Conservation (phyloP, 2,888 invertebrate species). For the Harpalus rufipes region DNA sequence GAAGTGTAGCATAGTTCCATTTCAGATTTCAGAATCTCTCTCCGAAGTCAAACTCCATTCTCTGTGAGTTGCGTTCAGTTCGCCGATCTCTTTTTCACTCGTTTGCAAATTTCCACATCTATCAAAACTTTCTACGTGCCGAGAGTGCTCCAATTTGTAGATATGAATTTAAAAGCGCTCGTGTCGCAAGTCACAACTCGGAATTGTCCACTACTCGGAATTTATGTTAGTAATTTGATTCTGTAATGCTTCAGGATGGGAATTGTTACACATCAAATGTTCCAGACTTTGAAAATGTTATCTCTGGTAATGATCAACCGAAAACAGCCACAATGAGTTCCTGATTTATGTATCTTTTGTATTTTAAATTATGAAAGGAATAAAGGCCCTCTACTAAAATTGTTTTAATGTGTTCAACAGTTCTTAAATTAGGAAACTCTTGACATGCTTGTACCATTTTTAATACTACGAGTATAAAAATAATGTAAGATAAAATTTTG, state of each 20-base stretch:
- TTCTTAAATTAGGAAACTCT: too few species aligned
- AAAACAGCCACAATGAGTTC: too few species aligned
- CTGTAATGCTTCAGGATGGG: conserved; percentile 30
- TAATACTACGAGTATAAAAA: too few species aligned
- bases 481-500: too few species aligned
- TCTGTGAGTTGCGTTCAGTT: conserved; percentile 30
- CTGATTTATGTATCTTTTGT: conserved; percentile 2
- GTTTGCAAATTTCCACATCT: conserved; percentile 57
- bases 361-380: neutral
- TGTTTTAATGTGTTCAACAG: too few species aligned
- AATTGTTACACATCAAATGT: conserved; percentile 29
- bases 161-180: conserved; percentile 51
- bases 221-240: conserved; percentile 43
- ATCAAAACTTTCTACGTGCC: conserved; percentile 55
- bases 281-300: neutral
- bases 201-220: conserved; percentile 33
- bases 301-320: conserved; percentile 7
- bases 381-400: neutral
- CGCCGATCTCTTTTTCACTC: conserved; percentile 53
- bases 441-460: too few species aligned
- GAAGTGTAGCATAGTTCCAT: conserved; percentile 37
- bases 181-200: conserved; percentile 51
- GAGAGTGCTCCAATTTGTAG: conserved; percentile 53
- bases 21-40: conserved; percentile 24
- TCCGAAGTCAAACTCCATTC: conserved; percentile 23